These are phyloP conservation scores for Alloscopus bannaensis DNA, from an alignment of 2,888 invertebrate species.

Conservation along the genomic window DNA sequence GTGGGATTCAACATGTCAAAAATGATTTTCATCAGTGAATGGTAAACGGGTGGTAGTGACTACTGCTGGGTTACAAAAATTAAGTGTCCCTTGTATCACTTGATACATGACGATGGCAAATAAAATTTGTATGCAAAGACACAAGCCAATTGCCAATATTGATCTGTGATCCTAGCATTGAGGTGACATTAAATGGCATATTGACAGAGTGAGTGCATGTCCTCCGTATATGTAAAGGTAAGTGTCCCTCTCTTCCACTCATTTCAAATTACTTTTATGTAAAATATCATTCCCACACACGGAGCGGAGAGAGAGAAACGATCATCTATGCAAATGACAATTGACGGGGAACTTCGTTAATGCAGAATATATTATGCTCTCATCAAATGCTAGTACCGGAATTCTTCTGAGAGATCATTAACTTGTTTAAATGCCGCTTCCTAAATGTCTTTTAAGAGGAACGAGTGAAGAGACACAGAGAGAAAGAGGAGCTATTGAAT, in stretches of 20 bases:
- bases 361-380: constrained; percentile 2
- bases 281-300: constrained; percentile 55
- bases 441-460: constrained; percentile 32
- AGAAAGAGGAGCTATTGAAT: constrained; percentile 52
- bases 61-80: background rate
- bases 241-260: constrained; percentile 11
- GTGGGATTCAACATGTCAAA: too few species aligned
- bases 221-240: too few species aligned
- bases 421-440: constrained; percentile 48
- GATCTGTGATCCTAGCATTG: constrained; percentile 21
- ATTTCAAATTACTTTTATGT: constrained; percentile 13
- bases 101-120: background rate
- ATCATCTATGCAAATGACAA: constrained; percentile 41
- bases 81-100: background rate
- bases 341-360: constrained; percentile 37
- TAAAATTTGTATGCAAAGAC: constrained; percentile 9
- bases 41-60: too few species aligned
- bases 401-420: constrained; percentile 31
- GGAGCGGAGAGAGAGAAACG: constrained; percentile 7
- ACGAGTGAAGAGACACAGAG: background rate
- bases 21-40: too few species aligned
- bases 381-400: constrained; percentile 20
- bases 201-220: too few species aligned
- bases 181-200: constrained; percentile 51
- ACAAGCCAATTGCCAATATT: background rate